These are phyloP conservation scores for Mimachlamys varia DNA, from an alignment of 2,888 invertebrate genomes.

Conservation along the genomic window DNA sequence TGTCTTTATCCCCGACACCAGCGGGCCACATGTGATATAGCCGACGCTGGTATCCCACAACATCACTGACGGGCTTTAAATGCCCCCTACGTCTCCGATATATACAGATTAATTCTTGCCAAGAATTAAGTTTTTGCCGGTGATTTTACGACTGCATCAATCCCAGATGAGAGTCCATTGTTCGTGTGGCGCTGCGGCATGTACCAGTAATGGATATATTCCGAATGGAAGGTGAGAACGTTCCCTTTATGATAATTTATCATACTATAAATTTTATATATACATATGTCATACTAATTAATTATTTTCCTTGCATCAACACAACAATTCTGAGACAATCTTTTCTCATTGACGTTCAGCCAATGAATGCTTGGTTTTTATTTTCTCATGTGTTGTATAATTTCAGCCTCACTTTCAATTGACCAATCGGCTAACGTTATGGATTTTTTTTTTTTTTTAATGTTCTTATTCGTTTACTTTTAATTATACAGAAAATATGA, in stretches of 20 bases:
- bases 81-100: not conserved
- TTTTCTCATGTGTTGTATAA: not conserved
- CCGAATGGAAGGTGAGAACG: slow-evolving; percentile 47
- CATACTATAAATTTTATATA: slow-evolving; percentile 13
- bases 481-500: not conserved
- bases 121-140: not conserved
- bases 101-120: not conserved
- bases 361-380: not conserved
- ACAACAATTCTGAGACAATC: not conserved
- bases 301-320: not conserved
- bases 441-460: not conserved
- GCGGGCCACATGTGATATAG: not conserved
- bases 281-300: not conserved
- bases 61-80: not conserved
- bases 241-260: not conserved
- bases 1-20: not conserved
- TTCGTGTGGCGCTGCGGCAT: slow-evolving; percentile 63
- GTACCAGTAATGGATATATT: slow-evolving; percentile 63
- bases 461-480: not conserved
- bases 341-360: not conserved
- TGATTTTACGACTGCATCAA: not conserved
- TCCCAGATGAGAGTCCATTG: slow-evolving; percentile 61
- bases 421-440: not conserved
- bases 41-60: not conserved
- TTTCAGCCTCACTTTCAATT: not conserved